Percentiles rank a stretch among this genome's conserved stretches.
These are phyloP conservation scores for Cydia amplana DNA, from an alignment of 1,140 invertebrate species.

Conservation along the genomic window DNA sequence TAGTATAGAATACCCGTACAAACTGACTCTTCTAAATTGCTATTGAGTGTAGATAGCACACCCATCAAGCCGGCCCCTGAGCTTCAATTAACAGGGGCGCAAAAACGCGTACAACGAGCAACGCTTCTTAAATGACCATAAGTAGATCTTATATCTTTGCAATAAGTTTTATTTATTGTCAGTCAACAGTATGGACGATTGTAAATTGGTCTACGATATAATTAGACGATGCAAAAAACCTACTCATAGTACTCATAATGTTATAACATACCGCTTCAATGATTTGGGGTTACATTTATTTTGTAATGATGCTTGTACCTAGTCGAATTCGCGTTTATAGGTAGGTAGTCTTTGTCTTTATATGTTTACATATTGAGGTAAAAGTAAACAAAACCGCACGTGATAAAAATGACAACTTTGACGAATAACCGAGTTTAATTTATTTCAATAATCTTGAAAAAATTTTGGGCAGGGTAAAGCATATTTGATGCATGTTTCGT, in stretches of 20 bases:
- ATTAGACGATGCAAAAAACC: constrained; percentile 17
- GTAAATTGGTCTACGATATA: not conserved
- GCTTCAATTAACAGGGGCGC: constrained; percentile 15
- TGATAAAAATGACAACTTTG: not conserved
- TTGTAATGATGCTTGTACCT: not conserved
- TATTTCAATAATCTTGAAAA: too few species aligned
- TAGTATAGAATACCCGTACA: too few species aligned
- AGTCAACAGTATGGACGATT: too few species aligned
- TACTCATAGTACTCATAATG: not conserved
- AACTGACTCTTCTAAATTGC: too few species aligned
- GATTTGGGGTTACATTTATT: not conserved
- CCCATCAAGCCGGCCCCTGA: not conserved
- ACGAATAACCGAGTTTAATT: too few species aligned
- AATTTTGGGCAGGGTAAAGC: too few species aligned
- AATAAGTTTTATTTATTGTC: too few species aligned
- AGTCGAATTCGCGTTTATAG: not conserved
- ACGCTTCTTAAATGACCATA: too few species aligned
- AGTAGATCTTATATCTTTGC: too few species aligned
- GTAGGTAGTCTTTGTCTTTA: not conserved
- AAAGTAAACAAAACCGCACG: not conserved
- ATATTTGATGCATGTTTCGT: too few species aligned
- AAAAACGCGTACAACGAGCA: not conserved
- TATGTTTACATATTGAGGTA: not conserved
- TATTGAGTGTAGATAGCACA: not conserved
- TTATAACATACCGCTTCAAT: not conserved